A percentile compares a stretch with the other conserved stretches of the same genome.
Conservation (phyloP, 1,140 invertebrate genomes). For the Ptiloglossa arizonensis region DNA sequence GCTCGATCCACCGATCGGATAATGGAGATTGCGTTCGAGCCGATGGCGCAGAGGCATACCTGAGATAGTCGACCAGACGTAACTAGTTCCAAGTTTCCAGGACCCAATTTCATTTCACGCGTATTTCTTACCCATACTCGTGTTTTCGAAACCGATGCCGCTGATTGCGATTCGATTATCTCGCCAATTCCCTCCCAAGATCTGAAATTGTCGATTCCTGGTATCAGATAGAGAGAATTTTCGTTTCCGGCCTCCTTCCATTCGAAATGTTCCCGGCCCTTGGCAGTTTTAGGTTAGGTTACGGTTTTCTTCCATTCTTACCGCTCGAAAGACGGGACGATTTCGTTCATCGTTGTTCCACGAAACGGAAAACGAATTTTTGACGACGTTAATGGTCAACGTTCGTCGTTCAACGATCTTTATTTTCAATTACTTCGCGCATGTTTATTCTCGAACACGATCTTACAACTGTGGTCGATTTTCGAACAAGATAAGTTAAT, state of each 20-base stretch:
- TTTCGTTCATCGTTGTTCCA: too few relatives aligned
- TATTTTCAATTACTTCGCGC: too few relatives aligned
- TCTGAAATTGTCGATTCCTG: not conserved
- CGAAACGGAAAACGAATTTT: too few relatives aligned
- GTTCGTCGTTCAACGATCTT: too few relatives aligned
- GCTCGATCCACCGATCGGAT: slow-evolving; percentile 4
- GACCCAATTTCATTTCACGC: not conserved
- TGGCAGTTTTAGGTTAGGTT: not conserved
- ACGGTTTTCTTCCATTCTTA: too few relatives aligned
- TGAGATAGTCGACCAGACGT: slow-evolving; percentile 1
- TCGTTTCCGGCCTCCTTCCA: not conserved
- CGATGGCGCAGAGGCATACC: not conserved
- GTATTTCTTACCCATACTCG: not conserved
- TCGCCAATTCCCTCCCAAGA: too few relatives aligned
- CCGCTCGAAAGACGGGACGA: too few relatives aligned
- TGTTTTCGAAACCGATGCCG: not conserved
- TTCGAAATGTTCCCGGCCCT: not conserved
- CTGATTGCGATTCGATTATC: not conserved
- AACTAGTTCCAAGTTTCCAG: not conserved
- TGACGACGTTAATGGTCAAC: too few relatives aligned
- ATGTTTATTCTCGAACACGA: too few relatives aligned
- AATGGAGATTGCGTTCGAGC: not conserved
- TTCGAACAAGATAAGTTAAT: too few relatives aligned
- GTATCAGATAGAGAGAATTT: not conserved
- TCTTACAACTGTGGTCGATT: too few relatives aligned